Evolutionary conservation across 2,113 vertebrate genomes (phyloP), one percentile per base, ranked within the genome.

Genomic region (Mionectes macconnelli): DNA sequence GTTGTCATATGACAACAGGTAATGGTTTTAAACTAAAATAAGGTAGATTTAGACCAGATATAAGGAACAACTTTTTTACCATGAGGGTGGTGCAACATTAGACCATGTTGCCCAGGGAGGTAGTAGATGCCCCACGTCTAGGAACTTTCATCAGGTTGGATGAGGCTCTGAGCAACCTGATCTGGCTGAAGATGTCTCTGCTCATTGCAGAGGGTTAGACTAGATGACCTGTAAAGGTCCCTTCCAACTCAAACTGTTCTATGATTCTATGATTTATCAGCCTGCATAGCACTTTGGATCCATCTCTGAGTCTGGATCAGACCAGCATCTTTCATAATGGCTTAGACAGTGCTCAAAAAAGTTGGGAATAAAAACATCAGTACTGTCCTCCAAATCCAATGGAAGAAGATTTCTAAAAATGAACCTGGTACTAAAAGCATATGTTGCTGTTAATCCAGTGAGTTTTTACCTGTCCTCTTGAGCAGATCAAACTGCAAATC

Each of bases 41-140:
- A 4, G 5, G 33, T 45, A 70, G 24, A 80, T 20, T 66, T 5
- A 70, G 30, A 21, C 2, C 40, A 66, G 5, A 23, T 25, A 40
- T 9, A 66, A 55, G 10, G 21, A n/a, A 30, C 7, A 75, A 11
- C 1, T 1, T 9, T 55, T 60, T 50, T 30, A 12, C 2, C 1
- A 4, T 59, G 12, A 9, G 10, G 3, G 4, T 53, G 6, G 8
- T 80, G 19, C 55, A 59, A 28, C 6, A 35, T 5, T 70, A 56
- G 23, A 19, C 4, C 28, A 31, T 28, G 6, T 40, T 87, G 9
- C 28, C 22, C 9, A 39, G 37, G 30, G 3, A 6, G 13, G 33
- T 33, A 16, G 19, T 18, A 30, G 18, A 70, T 14, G 24, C 1
- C 19, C 11, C 9, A 20, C 21, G 5, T 23, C 8, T 33, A 60